phyloP scores from a whole-genome alignment of 2,797 vertebrate species.

The Spea hammondii region DNA sequence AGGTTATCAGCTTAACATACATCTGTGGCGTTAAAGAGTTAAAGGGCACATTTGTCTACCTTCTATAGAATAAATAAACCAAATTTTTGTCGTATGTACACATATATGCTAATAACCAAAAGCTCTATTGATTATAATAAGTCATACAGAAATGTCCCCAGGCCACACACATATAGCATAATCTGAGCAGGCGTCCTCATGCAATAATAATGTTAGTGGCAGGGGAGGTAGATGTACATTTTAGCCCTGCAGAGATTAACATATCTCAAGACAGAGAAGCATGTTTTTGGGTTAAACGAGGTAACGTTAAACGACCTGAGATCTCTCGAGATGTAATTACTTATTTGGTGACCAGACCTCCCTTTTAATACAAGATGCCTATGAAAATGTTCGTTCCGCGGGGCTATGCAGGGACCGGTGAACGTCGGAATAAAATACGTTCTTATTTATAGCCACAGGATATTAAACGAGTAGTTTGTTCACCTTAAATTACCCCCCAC shows the following conservation, averaged over 20 bases:
- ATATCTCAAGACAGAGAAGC: constrained; percentile 13
- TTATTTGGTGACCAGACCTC: constrained; percentile 41
- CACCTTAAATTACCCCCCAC: too few relatives aligned
- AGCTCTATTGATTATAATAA: constrained; percentile 7
- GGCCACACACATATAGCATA: constrained; percentile 23
- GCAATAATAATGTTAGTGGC: constrained; percentile 21
- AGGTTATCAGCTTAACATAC: too few relatives aligned
- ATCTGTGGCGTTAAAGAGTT: too few relatives aligned
- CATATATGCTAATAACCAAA: too few relatives aligned
- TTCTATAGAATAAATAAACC: too few relatives aligned
- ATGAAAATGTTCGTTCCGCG: not conserved
- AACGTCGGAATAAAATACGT: not conserved
- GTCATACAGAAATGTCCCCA: constrained; percentile 16
- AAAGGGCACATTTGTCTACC: too few relatives aligned
- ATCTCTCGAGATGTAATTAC: constrained; percentile 42
- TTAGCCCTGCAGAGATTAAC: constrained; percentile 29
- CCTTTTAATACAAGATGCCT: constrained; percentile 25
- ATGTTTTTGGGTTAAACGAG: constrained; percentile 39
- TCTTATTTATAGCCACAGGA: too few relatives aligned
- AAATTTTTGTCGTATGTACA: too few relatives aligned
- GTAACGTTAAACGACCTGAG: constrained; percentile 35
- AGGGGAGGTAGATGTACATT: not conserved
- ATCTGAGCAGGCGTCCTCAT: not conserved
- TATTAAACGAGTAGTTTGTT: too few relatives aligned
- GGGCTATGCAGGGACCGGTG: not conserved